Percentiles rank a stretch among this genome's conserved stretches.
Evolutionary conservation across 2,113 vertebrate species (phyloP).

Genomic region (Gallinago jamesoni): DNA sequence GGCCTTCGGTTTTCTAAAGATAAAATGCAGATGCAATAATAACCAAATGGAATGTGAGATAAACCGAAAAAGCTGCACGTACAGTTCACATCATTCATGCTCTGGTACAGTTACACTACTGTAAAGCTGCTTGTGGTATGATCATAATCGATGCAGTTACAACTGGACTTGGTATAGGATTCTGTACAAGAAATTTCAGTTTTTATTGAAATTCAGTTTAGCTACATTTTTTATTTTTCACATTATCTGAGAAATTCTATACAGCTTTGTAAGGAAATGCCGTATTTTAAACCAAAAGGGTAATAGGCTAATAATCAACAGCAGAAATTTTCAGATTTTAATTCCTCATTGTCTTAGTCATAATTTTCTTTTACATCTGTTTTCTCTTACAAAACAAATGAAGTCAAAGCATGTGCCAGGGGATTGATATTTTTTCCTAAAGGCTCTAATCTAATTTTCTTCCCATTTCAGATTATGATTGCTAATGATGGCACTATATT

Average conservation of each 20-base stretch:
- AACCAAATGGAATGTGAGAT: background rate
- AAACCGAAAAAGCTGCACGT: background rate
- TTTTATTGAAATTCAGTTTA: background rate
- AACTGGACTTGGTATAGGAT: background rate
- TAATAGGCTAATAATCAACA: background rate
- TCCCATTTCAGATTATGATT: background rate
- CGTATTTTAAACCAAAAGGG: background rate
- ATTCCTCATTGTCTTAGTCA: background rate
- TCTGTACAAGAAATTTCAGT: background rate
- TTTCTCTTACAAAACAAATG: background rate
- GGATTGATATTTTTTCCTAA: background rate
- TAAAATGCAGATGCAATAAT: background rate
- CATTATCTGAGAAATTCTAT: background rate
- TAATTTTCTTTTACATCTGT: background rate
- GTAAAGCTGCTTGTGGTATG: background rate
- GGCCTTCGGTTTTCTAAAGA: background rate
- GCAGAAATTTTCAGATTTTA: background rate
- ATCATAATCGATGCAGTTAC: background rate
- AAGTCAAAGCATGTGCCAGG: background rate
- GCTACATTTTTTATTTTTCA: background rate
- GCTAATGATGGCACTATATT: background rate
- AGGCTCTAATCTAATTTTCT: background rate
- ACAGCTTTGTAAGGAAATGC: background rate
- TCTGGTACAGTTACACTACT: background rate
- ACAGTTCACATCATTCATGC: background rate